A percentile compares a stretch with the other conserved stretches of the same genome.
These are phyloP conservation scores for Heliconius melpomene DNA, from an alignment of 1,140 invertebrate genomes.

Conservation along the genomic window DNA sequence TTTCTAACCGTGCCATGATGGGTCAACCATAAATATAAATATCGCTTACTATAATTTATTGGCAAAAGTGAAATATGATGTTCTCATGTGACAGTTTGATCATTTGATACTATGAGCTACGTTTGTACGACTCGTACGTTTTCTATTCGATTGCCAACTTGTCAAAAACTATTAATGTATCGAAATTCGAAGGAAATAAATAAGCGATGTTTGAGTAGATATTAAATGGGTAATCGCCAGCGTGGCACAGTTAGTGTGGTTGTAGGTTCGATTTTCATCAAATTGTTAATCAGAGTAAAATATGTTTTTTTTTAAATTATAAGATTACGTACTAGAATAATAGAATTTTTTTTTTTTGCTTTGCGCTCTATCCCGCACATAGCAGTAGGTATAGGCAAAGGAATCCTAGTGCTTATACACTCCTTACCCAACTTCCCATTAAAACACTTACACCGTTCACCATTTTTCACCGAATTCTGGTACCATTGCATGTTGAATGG, in stretches of 20 bases:
- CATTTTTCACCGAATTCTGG: too few species aligned
- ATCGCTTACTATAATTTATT: constrained; percentile 10
- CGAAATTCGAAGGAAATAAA: constrained; percentile 17
- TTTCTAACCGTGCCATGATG: neutral
- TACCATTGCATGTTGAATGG: too few species aligned
- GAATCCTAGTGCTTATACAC: too few species aligned
- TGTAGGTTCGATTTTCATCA: neutral
- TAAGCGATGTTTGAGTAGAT: constrained; percentile 16
- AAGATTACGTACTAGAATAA: too few species aligned
- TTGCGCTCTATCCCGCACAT: too few species aligned
- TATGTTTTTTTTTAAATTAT: too few species aligned
- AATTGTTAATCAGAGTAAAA: too few species aligned
- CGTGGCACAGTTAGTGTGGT: neutral
- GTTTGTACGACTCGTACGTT: neutral
- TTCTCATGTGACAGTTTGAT: neutral
- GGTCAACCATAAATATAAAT: neutral
- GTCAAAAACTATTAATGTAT: neutral
- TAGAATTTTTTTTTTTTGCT: too few species aligned
- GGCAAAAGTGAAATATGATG: constrained; percentile 1
- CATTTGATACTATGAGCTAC: neutral
- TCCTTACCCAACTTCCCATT: too few species aligned
- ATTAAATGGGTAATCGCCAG: neutral
- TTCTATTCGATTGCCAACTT: constrained; percentile 5
- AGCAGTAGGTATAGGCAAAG: too few species aligned
- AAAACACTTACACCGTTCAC: too few species aligned